Evolutionary conservation across 2,888 invertebrate species (phyloP), one percentile per base, ranked within the genome.

Genomic region (Tipula unca): DNA sequence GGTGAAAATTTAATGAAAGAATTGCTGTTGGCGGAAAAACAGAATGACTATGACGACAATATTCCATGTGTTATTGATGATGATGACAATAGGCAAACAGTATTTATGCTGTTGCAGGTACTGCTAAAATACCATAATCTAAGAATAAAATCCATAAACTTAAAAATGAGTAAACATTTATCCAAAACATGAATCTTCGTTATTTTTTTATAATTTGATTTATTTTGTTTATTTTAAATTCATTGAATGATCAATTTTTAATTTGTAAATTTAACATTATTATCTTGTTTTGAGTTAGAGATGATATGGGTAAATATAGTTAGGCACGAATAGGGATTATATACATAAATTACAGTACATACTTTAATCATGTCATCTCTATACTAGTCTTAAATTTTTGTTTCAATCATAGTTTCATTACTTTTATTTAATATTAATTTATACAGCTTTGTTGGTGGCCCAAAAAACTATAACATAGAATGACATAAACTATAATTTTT

Each of bases 31-130:
- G 83, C 83, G 1, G 83, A 35, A 32, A 32, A 83, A 85, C 69
- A 86, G 82, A 84, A 85, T 85, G 85, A 86, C 85, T 86, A 85
- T 54, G 86, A 86, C 82, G 85, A 83, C 83, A 35, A 69, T 25
- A 10, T 42, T 29, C 85, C 84, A 84, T 84, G 36, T 84, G 10
- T 36, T 25, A 84, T 84, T 17, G 36, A 35, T 17, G 42, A 86
- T 82, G 85, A 85, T 25, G 84, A 35, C 82, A 85, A 86, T 86
- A 86, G 86, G 48, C 48, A 85, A 85, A 85, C 85, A 85, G 85
- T 85, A 54, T 29, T 85, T 36, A 54, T 54, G 20, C 85, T 85
- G 85, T 85, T 85, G 85, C 85, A 85, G 85, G 85, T 85, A 85
- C 69, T 69, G n/a, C 69, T 69, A 69, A 69, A 69, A 69, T 69